Conservation (phyloP, 2,888 invertebrate species). For the Portevinia maculata region DNA sequence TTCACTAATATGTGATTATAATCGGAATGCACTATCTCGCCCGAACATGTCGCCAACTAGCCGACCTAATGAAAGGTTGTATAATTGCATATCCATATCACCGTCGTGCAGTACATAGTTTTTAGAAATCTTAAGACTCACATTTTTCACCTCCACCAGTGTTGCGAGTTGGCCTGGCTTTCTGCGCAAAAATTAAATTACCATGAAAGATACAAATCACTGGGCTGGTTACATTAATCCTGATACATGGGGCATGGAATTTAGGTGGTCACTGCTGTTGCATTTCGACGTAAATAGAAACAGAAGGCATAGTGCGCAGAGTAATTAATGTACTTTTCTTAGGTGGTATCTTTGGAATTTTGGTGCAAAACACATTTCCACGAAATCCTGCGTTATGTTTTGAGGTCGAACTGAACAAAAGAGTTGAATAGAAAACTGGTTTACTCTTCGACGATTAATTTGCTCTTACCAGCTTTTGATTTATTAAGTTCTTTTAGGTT, state of each 20-base stretch:
- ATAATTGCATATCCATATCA: slow-evolving; percentile 51
- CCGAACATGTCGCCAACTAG: slow-evolving; percentile 56
- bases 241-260: slow-evolving; percentile 64
- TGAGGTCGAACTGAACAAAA: slow-evolving; percentile 13
- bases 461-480: neutral
- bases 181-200: slow-evolving; percentile 45
- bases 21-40: slow-evolving; percentile 31
- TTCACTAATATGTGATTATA: slow-evolving; percentile 46
- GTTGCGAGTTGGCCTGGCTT: slow-evolving; percentile 13
- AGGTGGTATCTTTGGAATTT: slow-evolving; percentile 46
- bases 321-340: slow-evolving; percentile 46
- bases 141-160: slow-evolving; percentile 50
- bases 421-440: slow-evolving; percentile 25
- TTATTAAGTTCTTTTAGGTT: neutral
- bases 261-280: slow-evolving; percentile 25
- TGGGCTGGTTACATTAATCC: slow-evolving; percentile 70
- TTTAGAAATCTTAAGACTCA: slow-evolving; percentile 18
- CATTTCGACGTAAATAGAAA: slow-evolving; percentile 24
- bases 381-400: neutral
- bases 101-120: neutral
- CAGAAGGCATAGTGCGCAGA: slow-evolving; percentile 44
- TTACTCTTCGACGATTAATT: slow-evolving; percentile 13
- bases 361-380: slow-evolving; percentile 34
- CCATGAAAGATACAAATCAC: slow-evolving; percentile 70
- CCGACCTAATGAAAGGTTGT: slow-evolving; percentile 46